Conservation (phyloP, 1,140 invertebrate species). For the roundworm (Caenorhabditis elegans) region DNA sequence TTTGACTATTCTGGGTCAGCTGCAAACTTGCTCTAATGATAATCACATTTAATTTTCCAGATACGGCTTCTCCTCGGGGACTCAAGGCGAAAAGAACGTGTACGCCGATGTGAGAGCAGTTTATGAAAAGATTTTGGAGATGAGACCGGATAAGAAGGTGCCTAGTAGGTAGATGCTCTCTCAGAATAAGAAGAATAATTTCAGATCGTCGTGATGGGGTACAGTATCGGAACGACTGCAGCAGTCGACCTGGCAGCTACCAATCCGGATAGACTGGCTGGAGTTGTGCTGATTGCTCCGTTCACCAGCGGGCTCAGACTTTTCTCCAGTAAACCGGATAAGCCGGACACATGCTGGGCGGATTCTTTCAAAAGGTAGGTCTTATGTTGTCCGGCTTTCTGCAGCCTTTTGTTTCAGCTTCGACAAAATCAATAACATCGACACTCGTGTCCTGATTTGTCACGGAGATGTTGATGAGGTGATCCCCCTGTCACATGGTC, state of each 20-base stretch:
- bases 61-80: conserved; percentile 16
- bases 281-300: conserved; percentile 45
- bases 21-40: no score
- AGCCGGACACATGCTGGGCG: conserved; percentile 9
- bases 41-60: no score
- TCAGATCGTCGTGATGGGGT: conserved; percentile 45
- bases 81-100: conserved; percentile 36
- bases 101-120: conserved; percentile 40
- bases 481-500: conserved; percentile 28
- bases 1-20: not conserved
- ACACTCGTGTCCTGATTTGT: conserved; percentile 41
- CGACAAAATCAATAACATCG: conserved; percentile 40
- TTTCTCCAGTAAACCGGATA: not conserved
- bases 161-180: not conserved
- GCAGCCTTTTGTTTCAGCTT: conserved; percentile 27
- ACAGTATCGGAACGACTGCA: conserved; percentile 45
- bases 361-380: conserved; percentile 23
- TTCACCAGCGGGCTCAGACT: conserved; percentile 42
- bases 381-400: not conserved
- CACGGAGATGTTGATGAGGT: conserved; percentile 42
- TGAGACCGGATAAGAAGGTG: conserved; percentile 40
- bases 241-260: conserved; percentile 32
- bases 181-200: not conserved
- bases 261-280: conserved; percentile 35
- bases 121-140: conserved; percentile 22